These are phyloP conservation scores for Dendropsophus ebraccatus DNA, from an alignment of 2,113 vertebrate species.

Conservation along the genomic window DNA sequence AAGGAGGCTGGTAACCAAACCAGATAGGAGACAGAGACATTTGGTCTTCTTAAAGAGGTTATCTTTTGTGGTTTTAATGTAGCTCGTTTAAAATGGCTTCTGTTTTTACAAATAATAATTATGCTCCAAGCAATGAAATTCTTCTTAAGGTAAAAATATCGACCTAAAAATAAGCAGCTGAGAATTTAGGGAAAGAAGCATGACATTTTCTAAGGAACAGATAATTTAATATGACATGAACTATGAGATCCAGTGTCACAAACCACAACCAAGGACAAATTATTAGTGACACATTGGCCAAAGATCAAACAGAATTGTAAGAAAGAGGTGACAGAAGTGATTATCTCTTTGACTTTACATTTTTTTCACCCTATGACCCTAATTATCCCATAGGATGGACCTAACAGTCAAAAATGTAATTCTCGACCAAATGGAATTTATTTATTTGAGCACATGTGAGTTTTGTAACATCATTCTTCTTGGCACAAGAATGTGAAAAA, in stretches of 20 bases:
- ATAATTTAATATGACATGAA: slow-evolving; percentile 6
- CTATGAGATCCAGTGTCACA: background rate
- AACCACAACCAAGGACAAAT: background rate
- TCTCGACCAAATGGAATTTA: background rate
- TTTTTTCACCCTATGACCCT: background rate
- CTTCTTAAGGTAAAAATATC: too few relatives aligned
- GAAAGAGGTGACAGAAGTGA: background rate
- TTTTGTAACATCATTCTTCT: background rate
- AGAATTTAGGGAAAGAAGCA: too few relatives aligned
- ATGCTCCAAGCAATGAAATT: too few relatives aligned
- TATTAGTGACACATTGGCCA: background rate
- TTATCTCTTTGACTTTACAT: background rate
- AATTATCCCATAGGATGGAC: background rate
- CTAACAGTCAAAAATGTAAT: background rate
- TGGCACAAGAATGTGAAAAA: background rate
- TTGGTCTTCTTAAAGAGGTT: too few relatives aligned
- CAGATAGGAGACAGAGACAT: too few relatives aligned
- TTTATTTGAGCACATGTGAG: background rate
- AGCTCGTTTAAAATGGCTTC: too few relatives aligned
- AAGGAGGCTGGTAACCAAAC: too few relatives aligned
- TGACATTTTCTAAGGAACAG: background rate
- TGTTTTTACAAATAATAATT: too few relatives aligned
- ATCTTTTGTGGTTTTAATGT: too few relatives aligned
- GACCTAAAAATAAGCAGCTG: too few relatives aligned
- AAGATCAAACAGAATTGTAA: background rate